phyloP scores from a whole-genome alignment of 2,797 vertebrate genomes.

The Kryptopterus vitreolus region DNA sequence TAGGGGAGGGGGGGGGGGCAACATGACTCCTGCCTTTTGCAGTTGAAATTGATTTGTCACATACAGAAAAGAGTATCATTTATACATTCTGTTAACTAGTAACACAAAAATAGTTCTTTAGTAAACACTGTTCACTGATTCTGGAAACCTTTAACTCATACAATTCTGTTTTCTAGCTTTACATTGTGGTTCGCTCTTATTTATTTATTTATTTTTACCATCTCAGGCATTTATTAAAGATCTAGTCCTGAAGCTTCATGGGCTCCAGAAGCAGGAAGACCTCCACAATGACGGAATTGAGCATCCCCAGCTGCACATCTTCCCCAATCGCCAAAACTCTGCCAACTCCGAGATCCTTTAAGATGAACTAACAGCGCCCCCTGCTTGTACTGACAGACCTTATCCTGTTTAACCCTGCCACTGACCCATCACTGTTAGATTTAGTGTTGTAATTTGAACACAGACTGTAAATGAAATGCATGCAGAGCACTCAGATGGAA shows the following conservation, averaged over 20 bases:
- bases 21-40: background rate
- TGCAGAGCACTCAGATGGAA: constrained; percentile 17
- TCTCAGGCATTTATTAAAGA: constrained; percentile 66
- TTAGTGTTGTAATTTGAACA: constrained; percentile 15
- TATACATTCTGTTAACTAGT: background rate
- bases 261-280: constrained; percentile 71
- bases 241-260: constrained; percentile 65
- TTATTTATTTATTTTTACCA: background rate
- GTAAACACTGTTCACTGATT: background rate
- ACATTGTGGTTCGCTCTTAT: background rate
- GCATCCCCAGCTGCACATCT: constrained; percentile 66
- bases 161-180: background rate
- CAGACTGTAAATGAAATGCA: constrained; percentile 12
- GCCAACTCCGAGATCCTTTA: constrained; percentile 54
- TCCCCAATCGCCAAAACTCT: constrained; percentile 54
- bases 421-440: background rate
- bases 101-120: background rate
- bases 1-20: background rate
- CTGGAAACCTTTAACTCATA: background rate
- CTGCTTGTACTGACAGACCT: background rate
- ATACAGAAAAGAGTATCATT: background rate
- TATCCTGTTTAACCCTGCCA: background rate
- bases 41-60: background rate
- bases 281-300: constrained; percentile 69
- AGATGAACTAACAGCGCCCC: background rate